A percentile compares a stretch with the other conserved stretches of the same genome.
These are phyloP conservation scores for Poecilia wingei DNA, from an alignment of 2,797 vertebrate genomes.

Conservation along the genomic window DNA sequence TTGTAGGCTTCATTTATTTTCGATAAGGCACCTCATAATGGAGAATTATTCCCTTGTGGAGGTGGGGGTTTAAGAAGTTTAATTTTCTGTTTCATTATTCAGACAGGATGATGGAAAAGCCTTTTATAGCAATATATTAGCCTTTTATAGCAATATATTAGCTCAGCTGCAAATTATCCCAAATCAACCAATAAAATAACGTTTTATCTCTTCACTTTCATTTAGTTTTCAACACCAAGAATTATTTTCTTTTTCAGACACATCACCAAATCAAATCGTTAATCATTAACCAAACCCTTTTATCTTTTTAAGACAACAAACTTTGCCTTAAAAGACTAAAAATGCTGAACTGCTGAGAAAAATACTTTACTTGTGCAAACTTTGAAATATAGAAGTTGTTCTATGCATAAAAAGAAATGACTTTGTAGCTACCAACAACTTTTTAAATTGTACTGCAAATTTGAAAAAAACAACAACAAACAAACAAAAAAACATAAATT, in stretches of 20 bases:
- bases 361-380: not conserved
- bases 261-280: not conserved
- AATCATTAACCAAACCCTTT: not conserved
- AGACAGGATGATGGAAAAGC: not conserved
- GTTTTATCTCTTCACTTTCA: not conserved
- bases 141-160: not conserved
- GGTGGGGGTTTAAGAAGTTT: not conserved
- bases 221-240: not conserved
- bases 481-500: not conserved
- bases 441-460: not conserved
- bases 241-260: not conserved
- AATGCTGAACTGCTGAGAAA: not conserved
- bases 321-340: not conserved
- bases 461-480: not conserved
- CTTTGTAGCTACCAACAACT: not conserved
- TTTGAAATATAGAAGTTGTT: not conserved
- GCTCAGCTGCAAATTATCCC: constrained; percentile 1
- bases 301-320: not conserved
- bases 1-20: constrained; percentile 8
- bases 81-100: not conserved
- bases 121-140: not conserved
- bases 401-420: not conserved
- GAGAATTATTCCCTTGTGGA: not conserved
- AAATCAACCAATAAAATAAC: not conserved
- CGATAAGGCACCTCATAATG: not conserved